These are phyloP conservation scores for Gibbula magus DNA, from an alignment of 2,888 invertebrate genomes.

Conservation along the genomic window DNA sequence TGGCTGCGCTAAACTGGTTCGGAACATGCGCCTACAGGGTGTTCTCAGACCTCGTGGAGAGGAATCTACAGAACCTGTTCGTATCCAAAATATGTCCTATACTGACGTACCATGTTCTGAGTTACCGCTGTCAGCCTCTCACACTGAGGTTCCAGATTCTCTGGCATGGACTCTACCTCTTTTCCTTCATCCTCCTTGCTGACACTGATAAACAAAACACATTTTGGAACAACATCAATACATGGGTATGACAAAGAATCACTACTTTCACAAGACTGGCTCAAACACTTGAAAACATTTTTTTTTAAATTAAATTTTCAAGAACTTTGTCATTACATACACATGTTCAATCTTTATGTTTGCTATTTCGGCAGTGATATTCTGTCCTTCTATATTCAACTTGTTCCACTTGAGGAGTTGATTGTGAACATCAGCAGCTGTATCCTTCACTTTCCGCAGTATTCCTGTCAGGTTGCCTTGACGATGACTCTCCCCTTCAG, in stretches of 20 bases:
- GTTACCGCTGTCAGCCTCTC: constrained; percentile 42
- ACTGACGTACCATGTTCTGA: constrained; percentile 51
- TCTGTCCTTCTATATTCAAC: constrained; percentile 52
- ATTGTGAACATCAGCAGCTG: constrained; percentile 77
- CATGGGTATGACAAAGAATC: too few relatives aligned
- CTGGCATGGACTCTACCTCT: constrained; percentile 36
- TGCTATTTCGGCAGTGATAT: constrained; percentile 60
- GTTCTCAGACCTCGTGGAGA: too few relatives aligned
- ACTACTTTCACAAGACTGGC: background rate
- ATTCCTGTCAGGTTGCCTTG: constrained; percentile 79
- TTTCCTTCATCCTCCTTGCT: background rate
- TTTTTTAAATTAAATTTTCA: background rate
- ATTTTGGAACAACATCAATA: too few relatives aligned
- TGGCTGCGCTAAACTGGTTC: too few relatives aligned
- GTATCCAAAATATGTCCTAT: too few relatives aligned
- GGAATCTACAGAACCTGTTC: too few relatives aligned
- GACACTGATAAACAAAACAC: constrained; percentile 16
- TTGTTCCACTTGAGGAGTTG: constrained; percentile 62
- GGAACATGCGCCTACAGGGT: too few relatives aligned
- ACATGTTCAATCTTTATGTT: constrained; percentile 62
- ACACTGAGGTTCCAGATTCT: constrained; percentile 51
- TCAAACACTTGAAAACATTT: background rate
- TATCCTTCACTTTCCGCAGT: constrained; percentile 78
- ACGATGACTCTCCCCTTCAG: background rate
- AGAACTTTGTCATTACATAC: constrained; percentile 40